Evolutionary conservation across 2,888 invertebrate species (phyloP).

Genomic region (Ctena decussata): DNA sequence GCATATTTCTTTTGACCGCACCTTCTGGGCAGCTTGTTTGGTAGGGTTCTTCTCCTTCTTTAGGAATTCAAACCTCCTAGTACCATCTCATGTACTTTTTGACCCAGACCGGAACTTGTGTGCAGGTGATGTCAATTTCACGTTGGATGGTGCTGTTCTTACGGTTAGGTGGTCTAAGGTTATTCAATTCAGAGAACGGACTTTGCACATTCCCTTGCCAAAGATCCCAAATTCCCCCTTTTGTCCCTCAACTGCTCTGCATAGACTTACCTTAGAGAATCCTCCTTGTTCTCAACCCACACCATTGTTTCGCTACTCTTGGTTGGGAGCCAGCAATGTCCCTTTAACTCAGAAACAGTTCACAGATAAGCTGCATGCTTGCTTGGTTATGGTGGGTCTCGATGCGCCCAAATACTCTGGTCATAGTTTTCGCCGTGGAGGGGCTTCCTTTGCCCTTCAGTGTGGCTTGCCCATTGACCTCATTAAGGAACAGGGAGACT

Average conservation of each 20-base stretch:
- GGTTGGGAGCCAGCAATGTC: background rate
- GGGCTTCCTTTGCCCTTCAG: conserved; percentile 30
- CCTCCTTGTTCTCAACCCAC: background rate
- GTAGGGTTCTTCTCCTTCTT: no score
- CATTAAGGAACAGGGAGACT: conserved; percentile 37
- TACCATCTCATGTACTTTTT: no score
- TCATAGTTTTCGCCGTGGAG: conserved; percentile 35
- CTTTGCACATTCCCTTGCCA: conserved; percentile 12
- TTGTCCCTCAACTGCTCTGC: conserved; percentile 1
- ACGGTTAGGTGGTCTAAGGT: no score
- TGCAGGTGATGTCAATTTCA: background rate
- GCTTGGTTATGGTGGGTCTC: background rate
- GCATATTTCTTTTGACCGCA: background rate
- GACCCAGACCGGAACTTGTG: conserved; percentile 5
- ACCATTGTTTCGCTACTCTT: background rate
- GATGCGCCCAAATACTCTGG: conserved; percentile 11
- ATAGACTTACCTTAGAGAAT: background rate
- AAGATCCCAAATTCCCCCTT: conserved; percentile 10
- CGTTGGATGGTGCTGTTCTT: background rate
- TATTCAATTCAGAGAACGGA: no score
- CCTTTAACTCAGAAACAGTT: background rate
- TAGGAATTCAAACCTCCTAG: conserved; percentile 24
- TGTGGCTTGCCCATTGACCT: conserved; percentile 40
- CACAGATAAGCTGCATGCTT: no score
- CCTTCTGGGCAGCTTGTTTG: no score